phyloP scores from a whole-genome alignment of 30 jellyfish, hydroid and myxozoan species.

The Aurelia sp. region DNA sequence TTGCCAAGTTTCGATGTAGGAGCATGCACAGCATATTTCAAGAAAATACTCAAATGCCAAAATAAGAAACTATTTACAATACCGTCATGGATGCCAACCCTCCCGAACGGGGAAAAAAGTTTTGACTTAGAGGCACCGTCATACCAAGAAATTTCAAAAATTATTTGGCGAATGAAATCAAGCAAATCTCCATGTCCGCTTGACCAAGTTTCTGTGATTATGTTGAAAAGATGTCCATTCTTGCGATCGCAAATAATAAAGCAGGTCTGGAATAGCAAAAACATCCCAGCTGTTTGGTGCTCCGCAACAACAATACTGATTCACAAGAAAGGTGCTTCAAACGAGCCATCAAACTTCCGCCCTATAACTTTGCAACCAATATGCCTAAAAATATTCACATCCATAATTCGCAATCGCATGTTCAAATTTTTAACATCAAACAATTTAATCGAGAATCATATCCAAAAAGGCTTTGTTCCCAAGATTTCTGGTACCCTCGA shows the following conservation, averaged over 20 bases:
- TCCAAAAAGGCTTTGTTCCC: no score
- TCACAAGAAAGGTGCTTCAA: no score
- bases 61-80: not conserved
- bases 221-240: constrained; percentile 56
- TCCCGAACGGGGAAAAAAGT: not conserved
- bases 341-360: no score
- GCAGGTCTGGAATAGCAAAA: no score
- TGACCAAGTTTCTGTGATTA: constrained; percentile 39
- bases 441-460: no score
- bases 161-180: constrained; percentile 26
- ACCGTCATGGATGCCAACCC: constrained; percentile 32
- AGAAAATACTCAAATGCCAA: constrained; percentile 17
- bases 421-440: no score
- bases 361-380: no score
- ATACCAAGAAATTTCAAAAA: constrained; percentile 27
- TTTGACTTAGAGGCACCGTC: constrained; percentile 33
- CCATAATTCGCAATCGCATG: no score
- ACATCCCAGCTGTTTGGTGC: no score
- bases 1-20: constrained; percentile 15
- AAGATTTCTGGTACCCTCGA: no score
- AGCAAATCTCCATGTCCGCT: constrained; percentile 56
- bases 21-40: constrained; percentile 30
- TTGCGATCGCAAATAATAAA: constrained; percentile 5
- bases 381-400: no score
- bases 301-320: no score